Conservation (phyloP, 2,888 invertebrate species). For the Hemistola chrysoprasaria region DNA sequence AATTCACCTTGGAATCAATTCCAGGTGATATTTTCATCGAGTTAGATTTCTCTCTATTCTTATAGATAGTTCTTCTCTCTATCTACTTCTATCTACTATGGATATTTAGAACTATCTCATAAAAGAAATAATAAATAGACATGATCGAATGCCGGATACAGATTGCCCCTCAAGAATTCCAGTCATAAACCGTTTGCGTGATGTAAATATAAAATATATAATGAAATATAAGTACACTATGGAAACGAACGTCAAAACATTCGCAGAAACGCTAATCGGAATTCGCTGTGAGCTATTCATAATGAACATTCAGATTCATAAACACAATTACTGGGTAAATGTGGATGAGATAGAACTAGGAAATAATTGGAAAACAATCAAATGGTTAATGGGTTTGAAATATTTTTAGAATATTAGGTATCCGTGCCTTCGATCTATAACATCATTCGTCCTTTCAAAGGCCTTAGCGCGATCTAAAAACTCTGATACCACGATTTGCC, state of each 20-base stretch:
- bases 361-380: conserved; percentile 13
- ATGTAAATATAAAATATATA: conserved; percentile 7
- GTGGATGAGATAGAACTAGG: conserved; percentile 10
- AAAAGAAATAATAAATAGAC: too few relatives aligned
- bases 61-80: too few relatives aligned
- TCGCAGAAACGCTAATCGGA: conserved; percentile 9
- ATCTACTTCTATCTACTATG: too few relatives aligned
- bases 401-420: conserved; percentile 5
- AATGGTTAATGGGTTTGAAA: conserved; percentile 12
- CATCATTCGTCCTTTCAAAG: too few relatives aligned
- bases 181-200: not conserved
- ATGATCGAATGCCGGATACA: conserved; percentile 1
- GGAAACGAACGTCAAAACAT: conserved; percentile 14
- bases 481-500: too few relatives aligned
- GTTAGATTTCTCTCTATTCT: too few relatives aligned
- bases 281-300: conserved; percentile 19
- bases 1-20: too few relatives aligned
- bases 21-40: too few relatives aligned
- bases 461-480: too few relatives aligned
- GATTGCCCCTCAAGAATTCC: not conserved
- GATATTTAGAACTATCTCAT: too few relatives aligned
- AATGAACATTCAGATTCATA: conserved; percentile 7
- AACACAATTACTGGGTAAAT: conserved; percentile 12
- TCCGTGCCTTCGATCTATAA: too few relatives aligned
- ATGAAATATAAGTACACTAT: conserved; percentile 1